phyloP scores from a whole-genome alignment of 2,888 invertebrate genomes.

The Leucophora obtusa region DNA sequence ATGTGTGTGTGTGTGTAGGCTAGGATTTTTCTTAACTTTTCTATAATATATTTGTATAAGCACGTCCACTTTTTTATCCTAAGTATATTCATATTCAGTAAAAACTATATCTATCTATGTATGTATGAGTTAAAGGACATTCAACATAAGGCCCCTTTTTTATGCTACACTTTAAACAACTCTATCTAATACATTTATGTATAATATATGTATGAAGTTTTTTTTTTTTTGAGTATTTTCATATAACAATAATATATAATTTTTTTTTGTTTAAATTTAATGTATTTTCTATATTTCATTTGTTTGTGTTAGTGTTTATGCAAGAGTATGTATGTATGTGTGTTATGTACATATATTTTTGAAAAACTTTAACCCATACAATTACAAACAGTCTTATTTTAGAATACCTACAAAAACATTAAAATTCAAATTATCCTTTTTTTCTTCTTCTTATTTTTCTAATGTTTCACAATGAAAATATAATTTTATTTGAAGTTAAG shows the following conservation, averaged over 20 bases:
- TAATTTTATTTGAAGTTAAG: constrained; percentile 72
- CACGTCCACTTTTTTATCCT: constrained; percentile 47
- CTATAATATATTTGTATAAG: constrained; percentile 58
- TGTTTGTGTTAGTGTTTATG: constrained; percentile 12
- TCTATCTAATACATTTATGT: constrained; percentile 16
- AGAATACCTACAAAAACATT: constrained; percentile 39
- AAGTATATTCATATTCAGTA: constrained; percentile 32
- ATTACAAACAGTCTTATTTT: neutral
- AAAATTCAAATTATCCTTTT: constrained; percentile 67
- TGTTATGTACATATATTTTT: neutral
- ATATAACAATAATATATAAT: constrained; percentile 63
- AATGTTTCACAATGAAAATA: constrained; percentile 64
- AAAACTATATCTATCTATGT: constrained; percentile 19
- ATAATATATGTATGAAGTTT: neutral
- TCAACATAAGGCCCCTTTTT: constrained; percentile 39
- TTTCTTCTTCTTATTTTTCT: constrained; percentile 42
- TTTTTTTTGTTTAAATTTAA: constrained; percentile 73
- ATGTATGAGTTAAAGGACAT: constrained; percentile 45
- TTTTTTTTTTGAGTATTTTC: constrained; percentile 25
- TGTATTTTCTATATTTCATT: constrained; percentile 73
- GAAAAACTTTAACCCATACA: constrained; percentile 30
- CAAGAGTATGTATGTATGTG: constrained; percentile 28
- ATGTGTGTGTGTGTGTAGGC: constrained; percentile 46
- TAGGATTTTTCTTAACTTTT: constrained; percentile 49
- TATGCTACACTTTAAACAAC: neutral